Base-by-base conservation (phyloP, 1,140 invertebrate species). In the Leucophenga varia region DNA sequence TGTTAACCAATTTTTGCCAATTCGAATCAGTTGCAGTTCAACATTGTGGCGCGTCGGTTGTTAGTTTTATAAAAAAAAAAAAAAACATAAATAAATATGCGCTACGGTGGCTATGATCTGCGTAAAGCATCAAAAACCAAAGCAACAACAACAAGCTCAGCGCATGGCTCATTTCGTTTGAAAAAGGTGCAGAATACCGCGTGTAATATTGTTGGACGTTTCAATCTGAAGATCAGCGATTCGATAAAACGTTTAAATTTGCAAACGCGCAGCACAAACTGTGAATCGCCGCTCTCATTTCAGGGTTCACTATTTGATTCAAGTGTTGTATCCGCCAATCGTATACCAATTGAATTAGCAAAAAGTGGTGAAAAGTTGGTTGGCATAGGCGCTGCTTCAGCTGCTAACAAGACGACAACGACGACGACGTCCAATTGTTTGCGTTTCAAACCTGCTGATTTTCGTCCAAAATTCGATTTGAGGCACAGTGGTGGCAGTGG, bases 91-190 rank as follows among this genome's bases (percentile, higher is more conserved):
- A 38, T 19, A 36, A 54, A 49, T 54, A 82, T 82, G 80, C 81
- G 81, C 64, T 76, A 81, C 75, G 80, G 80, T 57, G 81, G 80
- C 74, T 82, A 82, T 64, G 76, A 79, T 75, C 72, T 82, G 34
- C 64, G 77, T 50, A 80, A 80, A 68, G 78, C 76, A 43, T 78
- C 79, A 31, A 79, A 80, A 44, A 54, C 64, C 40, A 64, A 77
- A 49, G 77, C 73, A 35, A 30, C 42, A 12, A 45, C 43, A 13
- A 13, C 51, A 22, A 25, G 10, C 12, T 20, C 44, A 19, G 17
- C 35, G 17, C 48, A 60, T 13, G 58, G 59, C 36, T 56, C 64
- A 30, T 57, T 70, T 42, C 61, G 57, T 5, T 43, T 70, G 43
- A 49, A 52, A 39, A 60, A 59, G 20, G 54, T 72, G 2, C 64